phyloP scores from a whole-genome alignment of 2,888 invertebrate species.

The Chymomyza fuscimana region DNA sequence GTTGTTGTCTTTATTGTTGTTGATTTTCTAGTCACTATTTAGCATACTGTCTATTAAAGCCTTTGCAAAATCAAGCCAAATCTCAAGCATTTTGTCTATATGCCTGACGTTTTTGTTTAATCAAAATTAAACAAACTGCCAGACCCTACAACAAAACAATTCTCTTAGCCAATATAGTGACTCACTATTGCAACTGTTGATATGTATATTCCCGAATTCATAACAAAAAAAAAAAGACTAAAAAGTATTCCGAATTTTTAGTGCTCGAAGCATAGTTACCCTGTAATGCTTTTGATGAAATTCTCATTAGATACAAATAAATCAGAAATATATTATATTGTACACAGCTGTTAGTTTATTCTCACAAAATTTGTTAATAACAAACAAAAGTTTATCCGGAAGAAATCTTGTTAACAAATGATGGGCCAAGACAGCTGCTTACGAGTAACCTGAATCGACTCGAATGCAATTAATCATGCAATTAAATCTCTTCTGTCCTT shows the following conservation, averaged over 20 bases:
- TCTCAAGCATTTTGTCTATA: not conserved
- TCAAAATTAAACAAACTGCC: not conserved
- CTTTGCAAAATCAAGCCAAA: not conserved
- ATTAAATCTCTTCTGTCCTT: no score
- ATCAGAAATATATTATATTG: no score
- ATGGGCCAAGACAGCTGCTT: not conserved
- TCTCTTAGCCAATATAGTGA: conserved; percentile 29
- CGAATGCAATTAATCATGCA: no score
- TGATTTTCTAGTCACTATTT: not conserved
- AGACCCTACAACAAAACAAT: not conserved
- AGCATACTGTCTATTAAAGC: conserved; percentile 3
- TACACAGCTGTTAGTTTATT: not conserved
- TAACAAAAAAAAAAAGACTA: not conserved
- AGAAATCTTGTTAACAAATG: not conserved
- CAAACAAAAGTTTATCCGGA: not conserved
- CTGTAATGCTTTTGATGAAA: not conserved
- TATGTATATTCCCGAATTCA: not conserved
- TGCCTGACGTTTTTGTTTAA: not conserved
- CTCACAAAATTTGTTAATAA: no score
- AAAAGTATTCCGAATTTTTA: not conserved
- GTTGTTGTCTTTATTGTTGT: not conserved
- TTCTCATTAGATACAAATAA: no score
- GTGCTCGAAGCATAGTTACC: not conserved
- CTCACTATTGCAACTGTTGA: conserved; percentile 43
- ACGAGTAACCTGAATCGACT: not conserved